phyloP scores from a whole-genome alignment of 2,888 invertebrate genomes.

The Drosophila fungiperda region DNA sequence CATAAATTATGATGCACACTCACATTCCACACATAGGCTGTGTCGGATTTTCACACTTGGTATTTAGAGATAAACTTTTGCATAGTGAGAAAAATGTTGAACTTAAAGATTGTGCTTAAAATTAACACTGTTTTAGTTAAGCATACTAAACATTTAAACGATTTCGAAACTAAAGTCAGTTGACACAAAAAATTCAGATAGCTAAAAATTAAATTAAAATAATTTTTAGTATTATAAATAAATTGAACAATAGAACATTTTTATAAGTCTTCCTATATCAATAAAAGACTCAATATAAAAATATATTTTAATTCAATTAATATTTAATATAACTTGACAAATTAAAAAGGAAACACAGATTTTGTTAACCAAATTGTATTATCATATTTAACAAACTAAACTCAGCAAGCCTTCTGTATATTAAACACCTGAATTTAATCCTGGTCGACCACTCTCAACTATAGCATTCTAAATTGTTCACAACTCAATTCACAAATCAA shows the following conservation, averaged over 20 bases:
- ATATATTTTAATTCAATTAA: background rate
- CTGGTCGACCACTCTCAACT: background rate
- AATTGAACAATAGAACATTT: too few species aligned
- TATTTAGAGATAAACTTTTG: slow-evolving; percentile 27
- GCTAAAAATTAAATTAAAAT: too few species aligned
- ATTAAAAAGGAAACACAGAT: background rate
- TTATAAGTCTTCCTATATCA: too few species aligned
- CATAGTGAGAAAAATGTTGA: background rate
- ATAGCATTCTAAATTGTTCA: background rate
- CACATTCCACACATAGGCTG: slow-evolving; percentile 29
- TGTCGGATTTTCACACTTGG: slow-evolving; percentile 11
- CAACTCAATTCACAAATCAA: background rate
- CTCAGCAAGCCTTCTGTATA: background rate
- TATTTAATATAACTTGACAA: background rate
- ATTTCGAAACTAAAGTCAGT: background rate
- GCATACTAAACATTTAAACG: background rate
- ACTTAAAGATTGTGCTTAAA: background rate
- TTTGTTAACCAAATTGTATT: background rate
- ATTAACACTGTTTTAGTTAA: background rate
- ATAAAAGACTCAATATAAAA: background rate
- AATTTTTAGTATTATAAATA: too few species aligned
- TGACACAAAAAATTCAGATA: too few species aligned
- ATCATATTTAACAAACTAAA: background rate
- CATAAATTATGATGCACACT: slow-evolving; percentile 54
- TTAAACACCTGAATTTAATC: background rate